phyloP scores from a whole-genome alignment of 2,888 invertebrate genomes.

The Dicycla oo region DNA sequence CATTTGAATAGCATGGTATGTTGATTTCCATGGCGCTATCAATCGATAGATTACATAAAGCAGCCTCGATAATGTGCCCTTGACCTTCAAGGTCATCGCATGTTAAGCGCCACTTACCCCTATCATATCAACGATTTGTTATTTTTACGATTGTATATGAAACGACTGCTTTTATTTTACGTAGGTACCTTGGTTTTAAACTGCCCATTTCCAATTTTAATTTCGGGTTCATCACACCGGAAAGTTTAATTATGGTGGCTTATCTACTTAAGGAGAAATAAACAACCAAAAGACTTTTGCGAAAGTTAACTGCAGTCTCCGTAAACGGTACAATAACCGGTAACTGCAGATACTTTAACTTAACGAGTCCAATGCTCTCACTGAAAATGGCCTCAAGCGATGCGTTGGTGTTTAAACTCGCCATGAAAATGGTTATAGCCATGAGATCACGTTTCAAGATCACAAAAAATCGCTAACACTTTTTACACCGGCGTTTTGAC shows the following conservation, averaged over 20 bases:
- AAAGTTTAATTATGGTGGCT: conserved; percentile 12
- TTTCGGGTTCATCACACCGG: conserved; percentile 26
- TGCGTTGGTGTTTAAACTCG: conserved; percentile 52
- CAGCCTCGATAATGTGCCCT: conserved; percentile 41
- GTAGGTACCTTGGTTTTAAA: not conserved
- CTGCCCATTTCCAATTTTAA: conserved; percentile 22
- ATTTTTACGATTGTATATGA: not conserved
- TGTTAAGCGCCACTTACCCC: conserved; percentile 27
- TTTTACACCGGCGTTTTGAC: conserved; percentile 15
- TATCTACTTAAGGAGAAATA: conserved; percentile 30
- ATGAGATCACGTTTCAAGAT: conserved; percentile 47
- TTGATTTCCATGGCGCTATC: conserved; percentile 24
- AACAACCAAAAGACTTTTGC: conserved; percentile 22
- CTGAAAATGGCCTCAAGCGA: conserved; percentile 39
- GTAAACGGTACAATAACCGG: conserved; percentile 47
- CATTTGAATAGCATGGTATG: conserved; percentile 13
- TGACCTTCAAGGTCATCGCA: conserved; percentile 56
- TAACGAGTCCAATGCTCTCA: conserved; percentile 23
- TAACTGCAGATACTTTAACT: conserved; percentile 32
- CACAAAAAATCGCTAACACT: conserved; percentile 44
- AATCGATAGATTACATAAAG: conserved; percentile 39
- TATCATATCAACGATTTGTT: conserved; percentile 13
- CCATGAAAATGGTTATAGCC: conserved; percentile 35
- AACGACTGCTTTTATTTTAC: not conserved
- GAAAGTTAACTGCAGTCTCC: conserved; percentile 35